Conservation (phyloP, 2,797 vertebrate species). For the Pogoniulus pusillus region DNA sequence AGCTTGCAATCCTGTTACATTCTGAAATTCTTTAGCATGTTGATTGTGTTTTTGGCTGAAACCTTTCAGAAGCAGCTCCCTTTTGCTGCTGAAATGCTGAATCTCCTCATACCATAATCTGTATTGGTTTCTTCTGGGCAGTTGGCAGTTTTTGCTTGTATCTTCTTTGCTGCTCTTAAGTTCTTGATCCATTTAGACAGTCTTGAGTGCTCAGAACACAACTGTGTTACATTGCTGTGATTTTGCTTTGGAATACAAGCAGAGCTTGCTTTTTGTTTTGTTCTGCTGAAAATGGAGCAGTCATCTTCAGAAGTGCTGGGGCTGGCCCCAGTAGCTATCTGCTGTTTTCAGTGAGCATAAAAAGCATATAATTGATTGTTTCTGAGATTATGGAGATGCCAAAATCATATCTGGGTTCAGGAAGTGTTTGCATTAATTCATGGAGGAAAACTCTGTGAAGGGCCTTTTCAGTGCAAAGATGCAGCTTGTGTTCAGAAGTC, state of each 20-base stretch:
- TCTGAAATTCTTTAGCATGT: neutral
- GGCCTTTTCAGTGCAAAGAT: neutral
- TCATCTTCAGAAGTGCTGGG: neutral
- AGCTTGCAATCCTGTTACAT: neutral
- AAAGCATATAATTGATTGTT: neutral
- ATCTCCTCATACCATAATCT: neutral
- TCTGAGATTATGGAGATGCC: neutral
- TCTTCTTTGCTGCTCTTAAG: neutral
- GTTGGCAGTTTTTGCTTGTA: neutral
- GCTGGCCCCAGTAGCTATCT: neutral
- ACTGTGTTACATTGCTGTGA: neutral
- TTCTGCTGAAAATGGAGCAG: neutral
- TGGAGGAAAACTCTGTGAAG: neutral
- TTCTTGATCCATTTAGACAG: neutral
- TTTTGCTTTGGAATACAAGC: neutral
- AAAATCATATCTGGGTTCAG: neutral
- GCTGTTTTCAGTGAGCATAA: neutral
- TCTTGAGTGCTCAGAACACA: neutral
- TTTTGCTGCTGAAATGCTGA: neutral
- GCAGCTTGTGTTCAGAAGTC: neutral
- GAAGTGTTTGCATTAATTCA: neutral
- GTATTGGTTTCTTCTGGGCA: neutral
- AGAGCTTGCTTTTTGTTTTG: neutral
- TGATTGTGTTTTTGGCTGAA: constrained; percentile 1
- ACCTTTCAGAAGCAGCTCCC: neutral